Evolutionary conservation across 2,113 vertebrate species (phyloP), one percentile per base, ranked within the genome.

Genomic region (Bos javanicus): DNA sequence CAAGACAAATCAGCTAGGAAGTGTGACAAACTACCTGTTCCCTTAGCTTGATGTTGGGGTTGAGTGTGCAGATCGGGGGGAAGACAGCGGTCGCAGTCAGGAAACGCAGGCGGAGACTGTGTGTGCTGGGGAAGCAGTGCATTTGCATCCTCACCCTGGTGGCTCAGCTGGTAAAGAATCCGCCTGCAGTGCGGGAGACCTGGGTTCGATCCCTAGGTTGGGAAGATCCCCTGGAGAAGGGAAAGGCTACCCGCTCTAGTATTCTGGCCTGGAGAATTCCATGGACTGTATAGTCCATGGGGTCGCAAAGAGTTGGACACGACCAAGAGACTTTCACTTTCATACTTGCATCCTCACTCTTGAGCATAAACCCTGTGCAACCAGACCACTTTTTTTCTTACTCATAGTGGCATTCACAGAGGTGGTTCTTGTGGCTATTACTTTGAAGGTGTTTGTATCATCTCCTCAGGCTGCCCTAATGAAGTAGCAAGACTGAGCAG

Each of bases 1-100:
- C 57, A 26, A 5, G 50, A 39, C 23, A 9, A 23, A 11, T 16
- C 36, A 25, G 13, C 57, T 4, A 48, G 46, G 28, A 54, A 17
- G 17, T 36, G 3, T 0, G 9, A 52, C 25, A 9, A 21, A 6
- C 17, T 19, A 6, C 5, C 0, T 76, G 6, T 16, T 23, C 14
- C 7, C 23, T 21, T 62, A 9, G 25, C 2, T 8, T 12, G 46
- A 26, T 30, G 6, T 2, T 3, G 46, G 21, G 46, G 13, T 43
- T 0, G 1, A 36, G 64, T 3, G 43, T n/a, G 28, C 4, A 6
- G n/a, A 23, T 71, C 1, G 0, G 8, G 30, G 43, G 3, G 74
- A 67, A 36, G 76, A 7, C 1, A 0, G 39, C 1, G 1, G 36
- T 19, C 1, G 0, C 28, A 1, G 4, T 21, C 59, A 8, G 52